Evolutionary conservation across 2,797 vertebrate genomes (phyloP), one percentile per base, ranked within the genome.

Genomic region (Vireo griseus): DNA sequence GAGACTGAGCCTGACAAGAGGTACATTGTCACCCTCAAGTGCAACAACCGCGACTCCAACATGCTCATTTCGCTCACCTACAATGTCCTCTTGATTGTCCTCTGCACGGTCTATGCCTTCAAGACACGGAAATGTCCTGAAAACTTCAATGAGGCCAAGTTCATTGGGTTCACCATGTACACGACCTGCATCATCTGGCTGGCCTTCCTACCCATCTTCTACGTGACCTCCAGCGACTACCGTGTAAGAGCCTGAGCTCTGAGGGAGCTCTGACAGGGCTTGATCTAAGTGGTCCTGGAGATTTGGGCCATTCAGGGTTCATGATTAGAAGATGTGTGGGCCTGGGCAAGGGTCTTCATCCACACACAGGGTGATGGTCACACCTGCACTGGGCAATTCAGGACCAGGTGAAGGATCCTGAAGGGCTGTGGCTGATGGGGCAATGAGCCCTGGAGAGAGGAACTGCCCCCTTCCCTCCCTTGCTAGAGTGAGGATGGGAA

Each of bases 101-200:
- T 99, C 94, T 99, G 99, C 98, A 99, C 99, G 13, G 98, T 99
- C 96, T 99, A 99, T 1, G 99, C 99, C 93, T 99, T 99, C 98
- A 99, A 99, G 98, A 99, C 99, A 33, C 97, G 99, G 63, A 99
- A 99, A 97, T 99, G 99, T 95, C 99, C 99, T 0, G 99, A 99
- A 95, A 99, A 99, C 97, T 99, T 99, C 98, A 99, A 99, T 0
- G 99, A 99, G 97, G 99, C 99, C 97, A 99, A 99, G 95, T 99
- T 99, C 97, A 99, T 99, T 2, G 99, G 99, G 29, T 99, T 99
- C 96, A 99, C 99, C 94, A 99, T 99, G 99, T 99, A 99, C 95
- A 99, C 99, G 8, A 99, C 99, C 72, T 99, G 99, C 97, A 99
- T 99, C 98, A 99, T 99, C 98, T 99, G 99, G 99, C 98, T 99